Conservation (phyloP, 2,888 invertebrate species). For the Minunthozetes semirufus region DNA sequence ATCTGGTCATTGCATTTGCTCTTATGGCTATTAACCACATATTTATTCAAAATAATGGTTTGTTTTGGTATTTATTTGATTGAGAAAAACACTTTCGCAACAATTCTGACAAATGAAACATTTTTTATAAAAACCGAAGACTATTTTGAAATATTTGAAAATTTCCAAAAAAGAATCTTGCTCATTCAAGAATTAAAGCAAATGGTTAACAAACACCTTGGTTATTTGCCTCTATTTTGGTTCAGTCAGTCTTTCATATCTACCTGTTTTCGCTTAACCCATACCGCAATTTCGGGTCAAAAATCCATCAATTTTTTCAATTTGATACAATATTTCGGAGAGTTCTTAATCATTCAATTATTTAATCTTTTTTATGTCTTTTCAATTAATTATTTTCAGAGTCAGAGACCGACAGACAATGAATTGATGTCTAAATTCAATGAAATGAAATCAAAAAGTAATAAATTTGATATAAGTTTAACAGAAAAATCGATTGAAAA, state of each 20-base stretch:
- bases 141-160: too few relatives aligned
- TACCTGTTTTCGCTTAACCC: conserved; percentile 15
- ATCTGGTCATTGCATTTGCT: too few relatives aligned
- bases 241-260: conserved; percentile 8
- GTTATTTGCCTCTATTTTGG: conserved; percentile 28
- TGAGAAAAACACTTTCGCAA: too few relatives aligned
- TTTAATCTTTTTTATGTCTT: neutral
- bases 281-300: neutral
- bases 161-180: neutral
- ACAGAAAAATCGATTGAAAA: neutral
- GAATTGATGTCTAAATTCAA: neutral
- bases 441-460: neutral
- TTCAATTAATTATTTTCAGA: neutral
- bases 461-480: too few relatives aligned
- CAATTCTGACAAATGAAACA: too few relatives aligned
- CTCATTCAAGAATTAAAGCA: neutral
- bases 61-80: too few relatives aligned
- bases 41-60: too few relatives aligned
- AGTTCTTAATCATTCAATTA: neutral
- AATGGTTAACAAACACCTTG: neutral
- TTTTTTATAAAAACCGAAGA: too few relatives aligned
- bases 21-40: too few relatives aligned
- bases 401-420: neutral
- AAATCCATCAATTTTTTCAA: neutral
- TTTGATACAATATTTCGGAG: neutral